A percentile compares a stretch with the other conserved stretches of the same genome.
phyloP scores from a whole-genome alignment of 2,888 invertebrate genomes.

The Tipula helvola region DNA sequence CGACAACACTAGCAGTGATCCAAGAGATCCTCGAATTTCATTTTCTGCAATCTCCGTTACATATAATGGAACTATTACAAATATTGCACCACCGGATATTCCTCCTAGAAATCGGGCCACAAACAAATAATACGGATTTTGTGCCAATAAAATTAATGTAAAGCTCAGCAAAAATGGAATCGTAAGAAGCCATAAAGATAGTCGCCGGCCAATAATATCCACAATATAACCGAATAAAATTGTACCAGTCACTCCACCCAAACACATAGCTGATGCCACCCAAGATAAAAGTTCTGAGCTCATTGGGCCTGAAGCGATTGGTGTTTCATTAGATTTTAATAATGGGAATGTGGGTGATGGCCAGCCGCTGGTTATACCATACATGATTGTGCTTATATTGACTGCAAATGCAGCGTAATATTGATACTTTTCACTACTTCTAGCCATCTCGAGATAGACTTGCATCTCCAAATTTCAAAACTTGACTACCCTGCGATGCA shows the following conservation, averaged over 20 bases:
- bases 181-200: not conserved
- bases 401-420: slow-evolving; percentile 6
- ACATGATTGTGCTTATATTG: slow-evolving; percentile 9
- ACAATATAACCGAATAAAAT: slow-evolving; percentile 12
- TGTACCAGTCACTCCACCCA: slow-evolving; percentile 14
- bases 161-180: slow-evolving; percentile 18
- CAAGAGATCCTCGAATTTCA: slow-evolving; percentile 31
- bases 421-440: not conserved
- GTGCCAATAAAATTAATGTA: slow-evolving; percentile 25
- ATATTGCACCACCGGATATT: slow-evolving; percentile 26
- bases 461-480: not conserved
- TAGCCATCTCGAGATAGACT: not conserved
- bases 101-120: slow-evolving; percentile 26
- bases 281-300: slow-evolving; percentile 10
- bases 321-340: slow-evolving; percentile 10
- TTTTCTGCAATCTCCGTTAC: slow-evolving; percentile 28
- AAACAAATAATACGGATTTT: slow-evolving; percentile 23
- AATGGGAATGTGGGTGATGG: slow-evolving; percentile 11
- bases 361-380: slow-evolving; percentile 14
- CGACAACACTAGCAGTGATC: slow-evolving; percentile 28
- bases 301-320: slow-evolving; percentile 10
- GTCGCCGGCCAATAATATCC: slow-evolving; percentile 11
- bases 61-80: slow-evolving; percentile 27
- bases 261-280: slow-evolving; percentile 13
- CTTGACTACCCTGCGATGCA: not conserved